A percentile compares a stretch with the other conserved stretches of the same genome.
Evolutionary conservation across 2,888 invertebrate genomes (phyloP).

Genomic region (Cheiracanthium punctorium): DNA sequence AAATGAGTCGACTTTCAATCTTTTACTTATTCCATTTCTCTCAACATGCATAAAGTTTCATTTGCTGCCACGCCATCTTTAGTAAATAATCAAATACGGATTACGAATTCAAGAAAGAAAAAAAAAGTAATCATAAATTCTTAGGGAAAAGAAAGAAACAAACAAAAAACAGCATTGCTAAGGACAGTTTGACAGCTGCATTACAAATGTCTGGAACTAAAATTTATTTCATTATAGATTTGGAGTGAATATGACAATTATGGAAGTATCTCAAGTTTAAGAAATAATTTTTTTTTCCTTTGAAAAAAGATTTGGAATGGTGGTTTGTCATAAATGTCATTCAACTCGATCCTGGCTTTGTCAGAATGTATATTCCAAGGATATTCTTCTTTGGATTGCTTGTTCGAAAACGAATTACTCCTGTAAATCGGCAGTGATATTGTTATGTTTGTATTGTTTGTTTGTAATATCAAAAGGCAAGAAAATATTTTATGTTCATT

Average conservation of each 20-base stretch:
- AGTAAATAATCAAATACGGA: too few relatives aligned
- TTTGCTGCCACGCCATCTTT: too few relatives aligned
- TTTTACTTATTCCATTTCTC: too few relatives aligned
- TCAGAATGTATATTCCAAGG: not conserved
- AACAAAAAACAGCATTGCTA: not conserved
- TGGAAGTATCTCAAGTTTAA: not conserved
- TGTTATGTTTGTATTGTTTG: too few relatives aligned
- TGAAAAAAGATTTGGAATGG: not conserved
- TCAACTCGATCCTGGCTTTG: not conserved
- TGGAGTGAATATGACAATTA: not conserved
- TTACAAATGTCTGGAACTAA: not conserved
- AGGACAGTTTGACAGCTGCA: not conserved
- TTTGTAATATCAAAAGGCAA: too few relatives aligned
- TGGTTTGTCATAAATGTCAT: not conserved
- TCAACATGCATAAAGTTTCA: too few relatives aligned
- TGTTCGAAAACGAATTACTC: too few relatives aligned
- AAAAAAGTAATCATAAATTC: not conserved
- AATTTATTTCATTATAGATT: not conserved
- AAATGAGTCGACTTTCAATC: too few relatives aligned
- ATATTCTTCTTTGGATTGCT: not conserved
- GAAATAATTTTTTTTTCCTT: not conserved
- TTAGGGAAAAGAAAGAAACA: too few relatives aligned
- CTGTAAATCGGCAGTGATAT: too few relatives aligned
- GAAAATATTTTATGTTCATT: too few relatives aligned
- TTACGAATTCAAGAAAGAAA: too few relatives aligned